These are phyloP conservation scores for Synanthedon formicaeformis DNA, from an alignment of 2,888 invertebrate species.

Conservation along the genomic window DNA sequence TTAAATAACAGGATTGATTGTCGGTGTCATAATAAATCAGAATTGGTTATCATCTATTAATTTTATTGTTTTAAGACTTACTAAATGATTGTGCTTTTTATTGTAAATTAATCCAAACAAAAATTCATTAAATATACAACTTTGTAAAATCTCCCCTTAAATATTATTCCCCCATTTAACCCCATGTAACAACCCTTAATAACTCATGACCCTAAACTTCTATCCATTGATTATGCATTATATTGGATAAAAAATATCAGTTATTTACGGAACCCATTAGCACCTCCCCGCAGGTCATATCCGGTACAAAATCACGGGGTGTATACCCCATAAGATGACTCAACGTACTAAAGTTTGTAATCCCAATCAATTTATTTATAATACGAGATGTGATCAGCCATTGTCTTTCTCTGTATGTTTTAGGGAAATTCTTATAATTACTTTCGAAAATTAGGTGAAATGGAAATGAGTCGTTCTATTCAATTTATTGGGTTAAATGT, in stretches of 20 bases:
- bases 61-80: no score
- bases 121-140: no score
- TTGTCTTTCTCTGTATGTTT: not conserved
- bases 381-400: slow-evolving; percentile 15
- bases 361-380: slow-evolving; percentile 35
- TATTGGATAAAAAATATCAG: slow-evolving; percentile 11
- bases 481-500: no score
- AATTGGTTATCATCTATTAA: no score
- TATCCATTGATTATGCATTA: slow-evolving; percentile 26
- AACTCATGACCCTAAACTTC: slow-evolving; percentile 19
- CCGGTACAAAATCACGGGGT: slow-evolving; percentile 53
- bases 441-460: no score
- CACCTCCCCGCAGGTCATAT: slow-evolving; percentile 49
- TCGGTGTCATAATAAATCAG: no score
- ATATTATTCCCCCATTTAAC: not conserved
- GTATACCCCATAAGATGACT: slow-evolving; percentile 33
- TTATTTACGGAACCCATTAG: slow-evolving; percentile 21
- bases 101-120: no score
- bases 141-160: not conserved
- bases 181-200: slow-evolving; percentile 5
- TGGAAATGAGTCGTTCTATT: no score
- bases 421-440: no score
- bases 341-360: slow-evolving; percentile 21
- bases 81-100: no score
- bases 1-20: no score